Evolutionary conservation across 30 jellyfish, hydroid and myxozoan genomes (phyloP), one percentile per base, ranked within the genome.

Genomic region (Aurelia aurita): DNA sequence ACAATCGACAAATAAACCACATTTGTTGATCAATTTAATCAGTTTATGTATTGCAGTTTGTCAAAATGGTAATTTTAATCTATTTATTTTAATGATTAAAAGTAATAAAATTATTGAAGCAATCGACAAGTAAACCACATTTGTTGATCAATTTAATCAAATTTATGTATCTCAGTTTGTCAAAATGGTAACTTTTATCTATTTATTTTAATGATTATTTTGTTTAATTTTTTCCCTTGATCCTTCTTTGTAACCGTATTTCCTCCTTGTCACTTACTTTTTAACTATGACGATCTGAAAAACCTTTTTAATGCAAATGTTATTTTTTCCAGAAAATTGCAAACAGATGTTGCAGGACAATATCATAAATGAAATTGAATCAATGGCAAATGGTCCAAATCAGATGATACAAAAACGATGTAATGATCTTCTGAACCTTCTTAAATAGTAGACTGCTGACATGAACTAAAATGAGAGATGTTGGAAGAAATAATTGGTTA

Each of bases 71-170:
- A 32, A 28, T 47, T 21, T 15, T 26, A 4, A 32, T 34, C 16
- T 25, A 28, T 39, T 0, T 9, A 0, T 53, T 21, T 27, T 28
- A 13, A 23, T 66, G 9, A 15, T 58, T 15, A n/a, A 66, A 60
- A 55, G 51, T 85, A 18, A 21, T 53, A 14, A 81, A 81, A 54
- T 44, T 81, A 53, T 69, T 81, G 64, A 69, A 69, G 12, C 78
- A 81, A 22, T 73, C 91, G 2, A 31, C 76, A n/a, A 69, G 47
- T 15, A 81, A 81, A 43, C 91, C 91, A 31, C 85, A 81, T 57
- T 20, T 81, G 79, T 84, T 81, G 21, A 47, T 45, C 70, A 81
- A 81, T 58, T 68, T 81, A 72, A 69, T 81, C 13, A 81, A n/a
- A 79, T 67, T 71, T 81, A 18, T 81, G 32, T 19, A 81, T 58